Base-by-base conservation (phyloP, 1,140 invertebrate species). In the Pentalonia nigronervosa region DNA sequence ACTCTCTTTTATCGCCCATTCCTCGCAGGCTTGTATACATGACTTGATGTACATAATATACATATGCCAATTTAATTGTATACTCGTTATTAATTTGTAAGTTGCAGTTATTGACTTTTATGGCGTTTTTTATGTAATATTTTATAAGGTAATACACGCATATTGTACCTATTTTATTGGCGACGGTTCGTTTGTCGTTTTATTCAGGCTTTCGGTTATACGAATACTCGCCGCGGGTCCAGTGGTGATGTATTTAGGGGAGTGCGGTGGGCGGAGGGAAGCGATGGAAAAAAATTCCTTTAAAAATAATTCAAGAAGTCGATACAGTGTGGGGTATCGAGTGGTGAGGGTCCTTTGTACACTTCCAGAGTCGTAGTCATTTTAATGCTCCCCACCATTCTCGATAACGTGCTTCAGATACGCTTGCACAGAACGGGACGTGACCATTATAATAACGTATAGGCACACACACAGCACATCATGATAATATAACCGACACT, bases 251-350 rank as follows among this genome's bases (percentile, higher is more conserved):
- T 23, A 21, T 53, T 53, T 53, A 53, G 50, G 21, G 14, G 14
- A 1, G 3, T 3, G 21, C 0, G 21, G 50, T 0, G 50, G 7
- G 4, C 6, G 6, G 50, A 21, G 21, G 6, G 7, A 0, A 21
- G 50, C 30, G 30, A n/a, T n/a, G 30, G 56, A 30, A 76, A 76
- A n/a, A 76, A 76, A 76, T 76, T n/a, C 14, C 0, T 76, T 76
- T n/a, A 17, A 76, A 76, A 76, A 76, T 17, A 53, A 53, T 0
- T 53, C 21, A 23, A 7, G 14, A 76, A 67, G 30, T 67, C n/a
- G 0, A 67, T 17, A 30, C 7, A n/a, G n/a, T n/a, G 30, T n/a
- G 30, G 11, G 0, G 60, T 67, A n/a, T 60, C 25, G 14, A 17
- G 30, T 41, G 7, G 14, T 20, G 6, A 14, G 60, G 14, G n/a